Conservation (phyloP, 2,797 vertebrate species). For the Sarcophilus harrisii region DNA sequence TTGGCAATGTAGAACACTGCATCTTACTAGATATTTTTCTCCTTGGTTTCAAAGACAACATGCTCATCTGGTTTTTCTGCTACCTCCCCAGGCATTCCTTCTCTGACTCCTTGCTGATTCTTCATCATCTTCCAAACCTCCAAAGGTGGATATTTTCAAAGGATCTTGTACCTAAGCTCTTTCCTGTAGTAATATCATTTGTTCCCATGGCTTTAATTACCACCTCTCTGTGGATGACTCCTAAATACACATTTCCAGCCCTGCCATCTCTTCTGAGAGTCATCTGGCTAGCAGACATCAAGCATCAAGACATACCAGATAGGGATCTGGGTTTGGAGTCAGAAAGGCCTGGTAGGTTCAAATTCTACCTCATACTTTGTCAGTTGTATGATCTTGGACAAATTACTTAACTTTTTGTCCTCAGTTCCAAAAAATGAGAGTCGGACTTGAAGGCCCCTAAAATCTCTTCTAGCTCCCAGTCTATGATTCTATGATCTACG, state of each 20-base stretch:
- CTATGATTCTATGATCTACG: background rate
- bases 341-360: background rate
- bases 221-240: background rate
- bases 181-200: background rate
- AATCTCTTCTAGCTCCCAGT: background rate
- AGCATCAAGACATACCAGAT: background rate
- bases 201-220: background rate
- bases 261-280: background rate
- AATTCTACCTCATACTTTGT: background rate
- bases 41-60: background rate
- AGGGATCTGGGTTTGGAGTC: background rate
- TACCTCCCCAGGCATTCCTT: background rate
- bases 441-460: background rate
- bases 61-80: background rate
- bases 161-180: background rate
- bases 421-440: background rate
- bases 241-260: background rate
- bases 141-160: background rate
- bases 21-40: too few relatives aligned
- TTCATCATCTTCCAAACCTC: background rate
- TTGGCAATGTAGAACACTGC: background rate
- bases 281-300: background rate
- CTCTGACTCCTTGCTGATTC: background rate
- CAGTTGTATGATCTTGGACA: background rate
- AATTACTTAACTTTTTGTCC: background rate